Evolutionary conservation across 2,888 invertebrate species (phyloP), one percentile per base, ranked within the genome.

Genomic region (Agrochola lota): DNA sequence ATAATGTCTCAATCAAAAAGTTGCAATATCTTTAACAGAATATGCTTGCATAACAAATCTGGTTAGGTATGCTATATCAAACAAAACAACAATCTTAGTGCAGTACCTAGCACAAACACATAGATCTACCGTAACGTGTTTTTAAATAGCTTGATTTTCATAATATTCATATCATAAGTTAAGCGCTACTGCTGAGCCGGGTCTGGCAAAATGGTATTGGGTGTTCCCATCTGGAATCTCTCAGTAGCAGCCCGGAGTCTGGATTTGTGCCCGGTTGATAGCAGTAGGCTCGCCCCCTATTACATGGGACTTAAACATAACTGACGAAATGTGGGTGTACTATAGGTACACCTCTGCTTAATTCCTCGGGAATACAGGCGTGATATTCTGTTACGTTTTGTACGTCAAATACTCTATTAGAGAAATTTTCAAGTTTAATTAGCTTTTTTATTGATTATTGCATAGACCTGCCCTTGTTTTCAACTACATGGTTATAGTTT

Each of bases 1-100:
- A 43, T 57, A 68, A 81, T 68, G 62, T 63, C 49, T 81, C 30
- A 68, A 81, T 81, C 49, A 75, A 81, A 80, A 68, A 81, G 49
- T 68, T 40, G 62, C 30, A 43, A 59, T 55, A 26, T 43, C 30
- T 57, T 17, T 43, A 64, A 7, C n/a, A 52, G 75, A 74, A 80
- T 80, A 68, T 59, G 35, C 68, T 68, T 81, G 26, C 68, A 52
- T 74, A 30, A 43, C 17, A 52, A 81, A 63, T 75, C 40, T 57
- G 5, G 40, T 49, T 49, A 55, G 7, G 0, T 57, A 35, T 5
- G 26, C 26, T 74, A 15, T 35, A 12, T 52, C 1, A 59, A 52
- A 30, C 3, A 59, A 66, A 66, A 59, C 20, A 40, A 49, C 11
- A 40, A 30, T 17, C 0, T 40, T 35, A 63, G 17, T 55, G n/a